Conservation (phyloP, 2,888 invertebrate genomes). For the Drosophila greeni region DNA sequence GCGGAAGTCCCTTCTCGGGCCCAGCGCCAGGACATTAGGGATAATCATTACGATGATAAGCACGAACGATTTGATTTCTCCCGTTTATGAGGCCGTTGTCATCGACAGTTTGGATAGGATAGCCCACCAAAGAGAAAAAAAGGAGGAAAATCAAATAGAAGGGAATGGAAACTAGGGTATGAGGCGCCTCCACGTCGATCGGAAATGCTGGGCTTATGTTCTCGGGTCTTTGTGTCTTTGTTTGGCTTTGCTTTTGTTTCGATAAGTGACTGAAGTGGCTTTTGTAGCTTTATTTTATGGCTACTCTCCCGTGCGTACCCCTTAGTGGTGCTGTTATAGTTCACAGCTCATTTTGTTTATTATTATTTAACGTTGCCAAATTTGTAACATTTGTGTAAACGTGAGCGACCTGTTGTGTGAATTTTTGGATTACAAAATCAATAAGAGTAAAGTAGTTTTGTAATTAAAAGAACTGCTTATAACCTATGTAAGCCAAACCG, state of each 20-base stretch:
- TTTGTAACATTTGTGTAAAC: neutral
- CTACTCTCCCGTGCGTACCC: constrained; percentile 3
- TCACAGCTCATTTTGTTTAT: constrained; percentile 29
- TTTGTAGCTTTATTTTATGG: constrained; percentile 35
- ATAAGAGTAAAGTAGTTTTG: neutral
- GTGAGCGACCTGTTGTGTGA: constrained; percentile 1
- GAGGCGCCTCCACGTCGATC: constrained; percentile 9
- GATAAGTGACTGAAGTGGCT: constrained; percentile 42
- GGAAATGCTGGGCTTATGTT: constrained; percentile 44
- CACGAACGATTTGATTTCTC: constrained; percentile 68
- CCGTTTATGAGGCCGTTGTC: constrained; percentile 60
- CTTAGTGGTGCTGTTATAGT: constrained; percentile 23
- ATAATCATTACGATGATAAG: constrained; percentile 73
- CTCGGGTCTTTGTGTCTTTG: constrained; percentile 14
- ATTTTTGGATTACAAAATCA: neutral
- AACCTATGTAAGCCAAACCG: neutral
- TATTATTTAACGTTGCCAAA: constrained; percentile 6
- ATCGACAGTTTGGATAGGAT: constrained; percentile 51
- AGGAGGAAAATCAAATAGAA: neutral
- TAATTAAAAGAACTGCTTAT: no score
- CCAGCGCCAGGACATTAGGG: constrained; percentile 55
- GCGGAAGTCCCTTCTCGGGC: constrained; percentile 47
- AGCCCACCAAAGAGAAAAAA: neutral
- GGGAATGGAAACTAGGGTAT: neutral
- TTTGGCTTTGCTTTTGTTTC: constrained; percentile 30